Evolutionary conservation across 1,140 invertebrate species (phyloP).

Genomic region (Apis cerana): DNA sequence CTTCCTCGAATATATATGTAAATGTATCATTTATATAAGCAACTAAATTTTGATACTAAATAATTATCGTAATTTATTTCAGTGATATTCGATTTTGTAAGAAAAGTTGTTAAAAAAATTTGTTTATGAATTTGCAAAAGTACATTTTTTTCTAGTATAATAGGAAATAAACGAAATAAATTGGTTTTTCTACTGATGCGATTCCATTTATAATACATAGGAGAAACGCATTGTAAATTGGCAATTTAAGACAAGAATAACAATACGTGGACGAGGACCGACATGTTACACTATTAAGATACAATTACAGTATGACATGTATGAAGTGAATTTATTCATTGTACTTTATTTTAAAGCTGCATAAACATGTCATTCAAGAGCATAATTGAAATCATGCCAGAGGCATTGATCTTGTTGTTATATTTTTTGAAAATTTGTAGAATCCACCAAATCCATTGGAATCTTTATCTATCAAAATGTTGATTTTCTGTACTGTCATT

Average conservation of each 20-base stretch:
- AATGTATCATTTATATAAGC: slow-evolving; percentile 9
- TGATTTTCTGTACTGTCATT: slow-evolving; percentile 73
- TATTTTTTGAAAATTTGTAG: slow-evolving; percentile 66
- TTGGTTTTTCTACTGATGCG: slow-evolving; percentile 4
- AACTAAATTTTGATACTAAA: slow-evolving; percentile 4
- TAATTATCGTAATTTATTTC: slow-evolving; percentile 9
- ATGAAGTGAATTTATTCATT: slow-evolving; percentile 55
- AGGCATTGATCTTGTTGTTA: slow-evolving; percentile 55
- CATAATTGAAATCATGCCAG: slow-evolving; percentile 51
- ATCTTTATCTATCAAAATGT: slow-evolving; percentile 52
- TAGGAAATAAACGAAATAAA: neutral
- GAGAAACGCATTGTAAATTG: slow-evolving; percentile 60
- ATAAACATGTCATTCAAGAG: slow-evolving; percentile 52
- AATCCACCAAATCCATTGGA: slow-evolving; percentile 56
- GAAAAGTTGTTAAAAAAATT: neutral
- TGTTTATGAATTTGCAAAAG: slow-evolving; percentile 1
- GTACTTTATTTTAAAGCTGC: slow-evolving; percentile 61
- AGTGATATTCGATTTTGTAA: neutral
- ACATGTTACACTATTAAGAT: slow-evolving; percentile 69
- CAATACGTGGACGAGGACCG: slow-evolving; percentile 74
- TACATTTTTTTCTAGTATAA: slow-evolving; percentile 14
- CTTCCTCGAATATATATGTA: slow-evolving; percentile 27
- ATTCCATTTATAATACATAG: neutral
- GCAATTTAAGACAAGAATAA: slow-evolving; percentile 68
- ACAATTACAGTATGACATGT: slow-evolving; percentile 65